Percentiles rank a stretch among this genome's conserved stretches.
Evolutionary conservation across 2,113 vertebrate species (phyloP).

Genomic region (Takifugu bimaculatus): DNA sequence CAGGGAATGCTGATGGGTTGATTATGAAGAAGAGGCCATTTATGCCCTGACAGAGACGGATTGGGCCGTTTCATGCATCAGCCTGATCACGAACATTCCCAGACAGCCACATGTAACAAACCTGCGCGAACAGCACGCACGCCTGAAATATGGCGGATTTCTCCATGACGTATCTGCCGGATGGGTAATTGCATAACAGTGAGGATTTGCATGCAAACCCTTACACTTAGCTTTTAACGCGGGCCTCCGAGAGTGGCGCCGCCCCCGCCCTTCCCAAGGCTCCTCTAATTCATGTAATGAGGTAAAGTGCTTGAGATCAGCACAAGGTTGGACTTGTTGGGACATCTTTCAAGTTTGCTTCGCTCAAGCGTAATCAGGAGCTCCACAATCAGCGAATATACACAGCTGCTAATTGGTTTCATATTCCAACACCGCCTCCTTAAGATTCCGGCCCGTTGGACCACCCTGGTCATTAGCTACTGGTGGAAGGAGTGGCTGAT

Average conservation of each 20-base stretch:
- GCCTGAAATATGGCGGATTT: not conserved
- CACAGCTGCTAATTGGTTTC: slow-evolving; percentile 30
- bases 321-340: slow-evolving; percentile 7
- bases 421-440: slow-evolving; percentile 33
- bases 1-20: slow-evolving; percentile 3
- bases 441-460: slow-evolving; percentile 50
- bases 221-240: slow-evolving; percentile 3
- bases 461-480: slow-evolving; percentile 48
- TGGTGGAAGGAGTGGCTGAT: slow-evolving; percentile 50
- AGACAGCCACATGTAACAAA: slow-evolving; percentile 7
- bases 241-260: slow-evolving; percentile 43
- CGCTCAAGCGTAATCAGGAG: slow-evolving; percentile 12
- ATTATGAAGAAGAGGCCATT: slow-evolving; percentile 7
- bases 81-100: slow-evolving; percentile 12
- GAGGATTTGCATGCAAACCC: not conserved
- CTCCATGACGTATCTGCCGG: too few relatives aligned
- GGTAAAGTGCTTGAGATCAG: not conserved
- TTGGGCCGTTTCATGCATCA: slow-evolving; percentile 25
- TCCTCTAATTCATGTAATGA: slow-evolving; percentile 9
- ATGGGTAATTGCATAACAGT: slow-evolving; percentile 5
- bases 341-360: slow-evolving; percentile 16
- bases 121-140: not conserved
- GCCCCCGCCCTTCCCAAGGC: slow-evolving; percentile 37
- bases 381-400: slow-evolving; percentile 1
- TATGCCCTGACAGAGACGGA: slow-evolving; percentile 27